These are phyloP conservation scores for Terebella lapidaria DNA, from an alignment of 2,888 invertebrate genomes.

Conservation along the genomic window DNA sequence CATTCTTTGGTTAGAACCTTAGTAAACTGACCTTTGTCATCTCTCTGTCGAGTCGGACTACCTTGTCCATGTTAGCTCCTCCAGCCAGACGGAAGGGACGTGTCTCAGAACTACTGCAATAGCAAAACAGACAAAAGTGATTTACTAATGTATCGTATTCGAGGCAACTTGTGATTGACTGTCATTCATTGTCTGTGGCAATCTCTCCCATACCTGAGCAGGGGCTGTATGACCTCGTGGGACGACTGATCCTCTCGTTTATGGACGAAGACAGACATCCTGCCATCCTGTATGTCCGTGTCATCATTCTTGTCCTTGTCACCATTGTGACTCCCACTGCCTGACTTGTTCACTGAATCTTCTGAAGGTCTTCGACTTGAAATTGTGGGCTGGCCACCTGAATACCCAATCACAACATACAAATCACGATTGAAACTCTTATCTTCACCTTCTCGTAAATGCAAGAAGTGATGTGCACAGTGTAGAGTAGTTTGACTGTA, in stretches of 20 bases:
- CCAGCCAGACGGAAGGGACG: constrained; percentile 43
- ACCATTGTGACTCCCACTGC: constrained; percentile 5
- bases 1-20: no score
- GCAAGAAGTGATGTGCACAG: not conserved
- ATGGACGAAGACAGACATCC: constrained; percentile 50
- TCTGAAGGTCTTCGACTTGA: constrained; percentile 41
- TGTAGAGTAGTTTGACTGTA: no score
- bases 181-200: no score
- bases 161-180: no score
- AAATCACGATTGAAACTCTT: no score
- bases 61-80: constrained; percentile 45
- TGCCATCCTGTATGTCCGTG: constrained; percentile 41
- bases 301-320: constrained; percentile 41
- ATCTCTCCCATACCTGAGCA: constrained; percentile 36
- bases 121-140: not conserved
- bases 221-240: constrained; percentile 50
- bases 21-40: constrained; percentile 43
- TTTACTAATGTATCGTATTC: no score
- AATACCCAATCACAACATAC: no score
- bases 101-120: constrained; percentile 31
- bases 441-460: not conserved
- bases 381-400: constrained; percentile 43
- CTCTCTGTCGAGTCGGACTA: constrained; percentile 47
- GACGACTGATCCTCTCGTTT: constrained; percentile 50
- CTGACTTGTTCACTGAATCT: constrained; percentile 18